Evolutionary conservation across 2,113 vertebrate species (phyloP).

Genomic region (Nannospalax galili): DNA sequence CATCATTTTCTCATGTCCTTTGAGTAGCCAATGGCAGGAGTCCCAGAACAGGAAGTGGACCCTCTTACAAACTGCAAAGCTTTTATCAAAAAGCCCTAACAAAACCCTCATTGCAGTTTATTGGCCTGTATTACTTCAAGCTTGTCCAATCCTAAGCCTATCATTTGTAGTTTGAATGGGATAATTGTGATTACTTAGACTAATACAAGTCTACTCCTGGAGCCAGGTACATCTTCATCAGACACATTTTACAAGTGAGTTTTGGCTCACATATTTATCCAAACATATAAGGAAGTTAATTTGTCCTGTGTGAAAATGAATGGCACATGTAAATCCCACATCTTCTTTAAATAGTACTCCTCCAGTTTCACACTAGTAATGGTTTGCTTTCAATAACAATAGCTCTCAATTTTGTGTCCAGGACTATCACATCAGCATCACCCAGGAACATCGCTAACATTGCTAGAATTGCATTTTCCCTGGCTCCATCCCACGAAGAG

Average conservation of each 20-base stretch:
- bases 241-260: neutral
- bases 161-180: neutral
- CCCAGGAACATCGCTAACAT: neutral
- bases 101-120: neutral
- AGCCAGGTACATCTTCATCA: neutral
- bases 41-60: neutral
- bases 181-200: neutral
- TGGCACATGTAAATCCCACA: neutral
- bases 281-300: neutral
- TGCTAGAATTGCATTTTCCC: neutral
- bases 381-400: neutral
- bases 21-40: neutral
- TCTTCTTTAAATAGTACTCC: neutral
- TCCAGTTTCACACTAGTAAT: neutral
- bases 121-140: neutral
- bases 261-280: neutral
- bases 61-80: neutral
- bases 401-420: neutral
- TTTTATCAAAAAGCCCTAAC: neutral
- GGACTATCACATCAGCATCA: neutral
- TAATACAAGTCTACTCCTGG: neutral
- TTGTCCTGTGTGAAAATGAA: neutral
- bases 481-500: accelerated
- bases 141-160: neutral
- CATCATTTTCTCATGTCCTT: neutral